Conservation (phyloP, 2,113 vertebrate species). For the Megaceryle maxima region DNA sequence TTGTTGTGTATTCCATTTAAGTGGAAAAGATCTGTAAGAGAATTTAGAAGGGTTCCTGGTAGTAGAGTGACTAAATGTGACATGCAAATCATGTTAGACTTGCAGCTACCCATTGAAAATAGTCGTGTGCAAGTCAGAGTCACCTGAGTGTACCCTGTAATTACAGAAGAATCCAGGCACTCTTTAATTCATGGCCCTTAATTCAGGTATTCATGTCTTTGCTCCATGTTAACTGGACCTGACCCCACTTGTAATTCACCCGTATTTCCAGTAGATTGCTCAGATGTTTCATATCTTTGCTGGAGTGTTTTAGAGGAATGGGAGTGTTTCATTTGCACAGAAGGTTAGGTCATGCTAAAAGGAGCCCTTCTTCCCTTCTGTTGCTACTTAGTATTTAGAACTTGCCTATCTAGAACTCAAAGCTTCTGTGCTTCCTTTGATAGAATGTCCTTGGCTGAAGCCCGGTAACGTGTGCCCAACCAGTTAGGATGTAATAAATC, state of each 20-base stretch:
- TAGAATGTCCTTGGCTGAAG: neutral
- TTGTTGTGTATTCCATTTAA: neutral
- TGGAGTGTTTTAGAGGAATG: neutral
- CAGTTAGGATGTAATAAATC: neutral
- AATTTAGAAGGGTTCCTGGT: neutral
- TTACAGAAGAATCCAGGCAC: constrained; percentile 30
- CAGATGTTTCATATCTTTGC: neutral
- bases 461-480: neutral
- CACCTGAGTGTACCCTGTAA: constrained; percentile 4
- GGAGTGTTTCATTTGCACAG: neutral
- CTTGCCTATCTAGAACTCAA: neutral
- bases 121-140: constrained; percentile 4
- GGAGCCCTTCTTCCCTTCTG: neutral
- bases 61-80: neutral
- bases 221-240: neutral
- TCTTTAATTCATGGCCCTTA: neutral
- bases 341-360: neutral
- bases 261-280: neutral
- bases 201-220: neutral
- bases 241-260: neutral
- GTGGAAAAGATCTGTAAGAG: neutral
- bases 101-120: neutral
- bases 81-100: neutral
- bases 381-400: neutral
- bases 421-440: neutral